Evolutionary conservation across 2,113 vertebrate genomes (phyloP).

Genomic region (Pelusios castaneus): DNA sequence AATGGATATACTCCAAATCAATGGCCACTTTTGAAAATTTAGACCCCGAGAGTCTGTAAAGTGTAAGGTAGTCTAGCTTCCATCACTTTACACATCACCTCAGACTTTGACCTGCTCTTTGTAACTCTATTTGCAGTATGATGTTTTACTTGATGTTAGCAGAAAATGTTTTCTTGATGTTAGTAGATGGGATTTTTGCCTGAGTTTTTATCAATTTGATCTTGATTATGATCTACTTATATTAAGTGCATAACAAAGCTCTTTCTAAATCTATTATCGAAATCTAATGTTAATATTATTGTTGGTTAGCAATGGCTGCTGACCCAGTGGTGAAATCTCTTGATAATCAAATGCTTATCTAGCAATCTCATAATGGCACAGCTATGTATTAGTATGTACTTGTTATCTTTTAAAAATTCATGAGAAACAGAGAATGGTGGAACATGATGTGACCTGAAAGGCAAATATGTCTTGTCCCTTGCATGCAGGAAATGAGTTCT

Average conservation of each 20-base stretch:
- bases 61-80: not conserved
- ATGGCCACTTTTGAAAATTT: not conserved
- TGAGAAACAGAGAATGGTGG: not conserved
- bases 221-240: not conserved
- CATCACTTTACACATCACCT: not conserved
- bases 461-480: not conserved
- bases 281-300: not conserved
- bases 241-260: not conserved
- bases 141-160: not conserved
- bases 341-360: not conserved
- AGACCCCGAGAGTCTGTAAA: not conserved
- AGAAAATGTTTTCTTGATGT: not conserved
- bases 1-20: not conserved
- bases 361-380: not conserved
- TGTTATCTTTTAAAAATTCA: not conserved
- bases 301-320: not conserved
- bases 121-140: not conserved
- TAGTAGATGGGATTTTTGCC: not conserved
- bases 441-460: not conserved
- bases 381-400: not conserved
- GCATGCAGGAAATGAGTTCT: not conserved
- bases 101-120: not conserved
- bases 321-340: not conserved
- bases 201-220: rapidly evolving
- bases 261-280: not conserved